Percentiles rank a stretch among this genome's conserved stretches.
These are phyloP conservation scores for Carassius gibelio DNA, from an alignment of 2,113 vertebrate genomes.

Conservation along the genomic window DNA sequence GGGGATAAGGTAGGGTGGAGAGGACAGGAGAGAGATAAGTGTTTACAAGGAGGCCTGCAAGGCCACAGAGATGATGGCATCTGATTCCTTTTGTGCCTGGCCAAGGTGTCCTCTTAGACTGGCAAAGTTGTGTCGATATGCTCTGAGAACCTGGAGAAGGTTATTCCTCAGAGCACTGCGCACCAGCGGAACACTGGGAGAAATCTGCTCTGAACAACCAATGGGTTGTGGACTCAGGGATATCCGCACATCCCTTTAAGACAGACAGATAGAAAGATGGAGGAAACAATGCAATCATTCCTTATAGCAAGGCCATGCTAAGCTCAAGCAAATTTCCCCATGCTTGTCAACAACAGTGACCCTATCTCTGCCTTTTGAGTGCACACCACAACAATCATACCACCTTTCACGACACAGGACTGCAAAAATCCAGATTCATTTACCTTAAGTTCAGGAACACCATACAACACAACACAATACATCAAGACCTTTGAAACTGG, in stretches of 20 bases:
- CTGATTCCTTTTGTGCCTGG: conserved; percentile 44
- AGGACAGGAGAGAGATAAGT: conserved; percentile 50
- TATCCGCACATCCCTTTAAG: conserved; percentile 33
- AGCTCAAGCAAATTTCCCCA: conserved; percentile 56
- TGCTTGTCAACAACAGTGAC: conserved; percentile 50
- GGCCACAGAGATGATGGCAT: conserved; percentile 51
- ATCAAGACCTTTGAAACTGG: conserved; percentile 40
- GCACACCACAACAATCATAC: conserved; percentile 45
- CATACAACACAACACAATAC: conserved; percentile 43
- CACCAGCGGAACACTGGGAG: conserved; percentile 31
- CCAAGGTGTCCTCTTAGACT: conserved; percentile 39
- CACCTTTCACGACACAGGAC: conserved; percentile 21
- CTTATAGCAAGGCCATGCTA: conserved; percentile 59
- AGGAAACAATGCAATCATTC: conserved; percentile 56
- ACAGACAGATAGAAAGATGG: conserved; percentile 35
- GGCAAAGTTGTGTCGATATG: conserved; percentile 23
- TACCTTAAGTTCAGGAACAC: conserved; percentile 26
- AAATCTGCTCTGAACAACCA: conserved; percentile 32
- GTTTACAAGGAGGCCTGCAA: conserved; percentile 40
- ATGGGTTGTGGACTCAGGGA: conserved; percentile 38
- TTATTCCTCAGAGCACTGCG: conserved; percentile 23
- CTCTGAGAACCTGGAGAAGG: not conserved
- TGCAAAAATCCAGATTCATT: not conserved
- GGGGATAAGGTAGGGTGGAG: conserved; percentile 39
- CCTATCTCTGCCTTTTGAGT: conserved; percentile 34